Evolutionary conservation across 2,888 invertebrate species (phyloP).

Genomic region (Coecobrya sp.): DNA sequence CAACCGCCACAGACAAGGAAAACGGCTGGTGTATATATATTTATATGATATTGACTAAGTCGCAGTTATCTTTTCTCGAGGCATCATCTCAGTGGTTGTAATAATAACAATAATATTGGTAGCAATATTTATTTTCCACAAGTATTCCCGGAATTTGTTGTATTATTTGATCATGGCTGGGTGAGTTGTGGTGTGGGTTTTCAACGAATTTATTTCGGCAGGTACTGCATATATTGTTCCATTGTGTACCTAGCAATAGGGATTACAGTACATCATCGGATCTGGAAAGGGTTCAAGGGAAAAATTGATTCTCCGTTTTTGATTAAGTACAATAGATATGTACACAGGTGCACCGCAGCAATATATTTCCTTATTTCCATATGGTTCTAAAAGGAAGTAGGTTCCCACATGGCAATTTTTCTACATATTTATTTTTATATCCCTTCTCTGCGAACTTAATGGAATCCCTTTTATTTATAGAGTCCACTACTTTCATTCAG

Average conservation of each 20-base stretch:
- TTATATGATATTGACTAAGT: neutral
- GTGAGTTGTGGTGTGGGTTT: neutral
- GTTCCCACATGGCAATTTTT: too few relatives aligned
- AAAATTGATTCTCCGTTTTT: neutral
- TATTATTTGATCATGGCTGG: neutral
- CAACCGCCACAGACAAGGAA: neutral
- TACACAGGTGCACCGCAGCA: too few relatives aligned
- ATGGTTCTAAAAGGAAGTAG: too few relatives aligned
- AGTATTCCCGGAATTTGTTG: neutral
- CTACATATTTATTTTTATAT: too few relatives aligned
- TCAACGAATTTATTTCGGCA: slow-evolving; percentile 18
- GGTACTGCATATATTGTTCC: slow-evolving; percentile 10
- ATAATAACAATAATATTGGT: neutral
- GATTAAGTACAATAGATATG: neutral
- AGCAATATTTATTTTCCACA: neutral
- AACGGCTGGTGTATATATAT: neutral
- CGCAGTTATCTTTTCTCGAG: neutral
- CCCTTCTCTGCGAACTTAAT: too few relatives aligned
- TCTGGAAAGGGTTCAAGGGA: slow-evolving; percentile 35
- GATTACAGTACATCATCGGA: slow-evolving; percentile 13
- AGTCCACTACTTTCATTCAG: too few relatives aligned
- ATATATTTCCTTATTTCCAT: too few relatives aligned
- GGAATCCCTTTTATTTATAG: too few relatives aligned
- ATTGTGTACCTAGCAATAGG: slow-evolving; percentile 23
- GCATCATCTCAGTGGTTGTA: neutral